Conservation (phyloP, 2,113 vertebrate species). For the Lophotis ruficrista region DNA sequence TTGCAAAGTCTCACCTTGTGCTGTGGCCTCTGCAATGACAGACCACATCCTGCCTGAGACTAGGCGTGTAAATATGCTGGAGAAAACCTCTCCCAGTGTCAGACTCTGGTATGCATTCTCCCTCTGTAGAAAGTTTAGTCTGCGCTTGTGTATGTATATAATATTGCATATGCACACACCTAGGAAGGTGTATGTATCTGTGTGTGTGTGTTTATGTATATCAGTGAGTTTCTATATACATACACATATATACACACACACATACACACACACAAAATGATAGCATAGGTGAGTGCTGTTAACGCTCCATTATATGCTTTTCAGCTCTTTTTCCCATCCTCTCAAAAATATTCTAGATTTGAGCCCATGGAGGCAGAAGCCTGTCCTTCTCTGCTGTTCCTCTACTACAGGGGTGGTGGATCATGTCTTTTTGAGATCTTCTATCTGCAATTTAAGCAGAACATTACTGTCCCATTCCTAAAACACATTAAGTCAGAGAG, state of each 20-base stretch:
- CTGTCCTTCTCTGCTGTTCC: neutral
- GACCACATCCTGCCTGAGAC: conserved; percentile 68
- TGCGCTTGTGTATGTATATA: neutral
- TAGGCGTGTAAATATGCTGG: conserved; percentile 44
- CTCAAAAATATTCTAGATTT: neutral
- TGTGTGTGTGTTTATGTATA: neutral
- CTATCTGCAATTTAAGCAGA: neutral
- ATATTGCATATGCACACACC: neutral
- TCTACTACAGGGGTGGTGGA: neutral
- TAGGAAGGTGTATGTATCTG: neutral
- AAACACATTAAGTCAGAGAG: neutral
- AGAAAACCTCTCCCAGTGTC: conserved; percentile 58
- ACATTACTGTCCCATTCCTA: neutral
- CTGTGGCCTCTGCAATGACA: conserved; percentile 71
- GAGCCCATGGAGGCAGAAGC: neutral
- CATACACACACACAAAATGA: neutral
- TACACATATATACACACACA: too few species aligned
- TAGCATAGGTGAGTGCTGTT: neutral
- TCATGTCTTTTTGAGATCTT: neutral
- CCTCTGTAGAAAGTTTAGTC: conserved; percentile 58
- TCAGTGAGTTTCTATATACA: neutral
- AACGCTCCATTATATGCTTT: neutral
- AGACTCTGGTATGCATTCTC: conserved; percentile 44
- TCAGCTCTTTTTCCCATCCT: neutral
- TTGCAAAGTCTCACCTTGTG: conserved; percentile 66